A percentile compares a stretch with the other conserved stretches of the same genome.
These are phyloP conservation scores for Tromatobia lineatoria DNA, from an alignment of 2,888 invertebrate genomes.

Conservation along the genomic window DNA sequence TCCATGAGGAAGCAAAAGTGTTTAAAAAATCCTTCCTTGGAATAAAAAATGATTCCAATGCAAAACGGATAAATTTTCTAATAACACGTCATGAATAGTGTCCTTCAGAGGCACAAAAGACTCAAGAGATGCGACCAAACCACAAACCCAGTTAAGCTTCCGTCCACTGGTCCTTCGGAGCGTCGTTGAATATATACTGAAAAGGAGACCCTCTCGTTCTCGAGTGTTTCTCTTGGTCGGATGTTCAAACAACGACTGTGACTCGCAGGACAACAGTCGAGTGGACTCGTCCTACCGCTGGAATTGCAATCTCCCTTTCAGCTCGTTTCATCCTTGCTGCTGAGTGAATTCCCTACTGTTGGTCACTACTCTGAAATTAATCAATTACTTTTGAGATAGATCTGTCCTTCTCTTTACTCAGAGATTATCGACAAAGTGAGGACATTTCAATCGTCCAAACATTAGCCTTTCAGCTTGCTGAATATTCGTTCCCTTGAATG, in stretches of 20 bases:
- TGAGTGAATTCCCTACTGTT: background rate
- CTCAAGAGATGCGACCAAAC: background rate
- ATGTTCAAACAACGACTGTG: constrained; percentile 12
- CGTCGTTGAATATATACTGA: background rate
- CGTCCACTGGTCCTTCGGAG: background rate
- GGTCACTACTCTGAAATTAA: constrained; percentile 1
- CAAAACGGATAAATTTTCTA: no score
- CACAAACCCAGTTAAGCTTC: background rate
- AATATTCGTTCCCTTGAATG: background rate
- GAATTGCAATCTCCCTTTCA: constrained; percentile 1
- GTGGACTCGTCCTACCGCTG: constrained; percentile 3
- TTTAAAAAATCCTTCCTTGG: no score
- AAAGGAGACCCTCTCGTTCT: constrained; percentile 18
- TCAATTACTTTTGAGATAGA: constrained; percentile 5
- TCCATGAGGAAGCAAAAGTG: no score
- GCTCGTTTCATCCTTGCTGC: background rate
- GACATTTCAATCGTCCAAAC: constrained; percentile 6
- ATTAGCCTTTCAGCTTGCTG: background rate
- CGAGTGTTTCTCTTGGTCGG: constrained; percentile 22
- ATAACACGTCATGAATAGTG: no score
- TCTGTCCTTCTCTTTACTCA: background rate
- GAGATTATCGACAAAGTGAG: background rate
- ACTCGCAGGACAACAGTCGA: constrained; percentile 7
- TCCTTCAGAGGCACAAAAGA: background rate
- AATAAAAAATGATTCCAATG: no score